Evolutionary conservation across 2,797 vertebrate genomes (phyloP).

Genomic region (Helicolenus hilgendorfi): DNA sequence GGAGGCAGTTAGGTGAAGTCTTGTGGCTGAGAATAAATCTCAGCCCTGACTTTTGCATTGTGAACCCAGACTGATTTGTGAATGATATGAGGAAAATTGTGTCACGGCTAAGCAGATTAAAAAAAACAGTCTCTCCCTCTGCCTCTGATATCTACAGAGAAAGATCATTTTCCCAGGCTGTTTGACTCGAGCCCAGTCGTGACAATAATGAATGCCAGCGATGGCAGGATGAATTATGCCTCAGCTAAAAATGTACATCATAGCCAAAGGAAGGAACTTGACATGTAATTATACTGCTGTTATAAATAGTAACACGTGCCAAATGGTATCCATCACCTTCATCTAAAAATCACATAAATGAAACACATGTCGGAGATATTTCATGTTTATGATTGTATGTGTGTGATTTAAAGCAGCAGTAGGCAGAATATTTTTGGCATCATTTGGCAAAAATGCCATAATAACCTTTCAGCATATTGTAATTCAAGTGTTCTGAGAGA

Average conservation of each 20-base stretch:
- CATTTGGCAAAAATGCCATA: no score
- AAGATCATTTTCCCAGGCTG: slow-evolving; percentile 71
- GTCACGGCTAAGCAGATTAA: slow-evolving; percentile 14
- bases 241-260: slow-evolving; percentile 79
- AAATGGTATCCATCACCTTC: slow-evolving; percentile 59
- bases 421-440: no score
- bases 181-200: slow-evolving; percentile 60
- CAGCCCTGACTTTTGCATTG: slow-evolving; percentile 29
- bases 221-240: slow-evolving; percentile 78
- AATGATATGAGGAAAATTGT: slow-evolving; percentile 30
- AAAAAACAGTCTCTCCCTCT: neutral
- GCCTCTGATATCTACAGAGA: slow-evolving; percentile 27
- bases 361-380: slow-evolving; percentile 35
- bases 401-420: neutral
- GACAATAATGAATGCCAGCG: slow-evolving; percentile 78
- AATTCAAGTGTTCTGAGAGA: no score
- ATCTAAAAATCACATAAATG: slow-evolving; percentile 57
- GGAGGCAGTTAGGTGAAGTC: slow-evolving; percentile 49
- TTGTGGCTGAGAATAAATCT: slow-evolving; percentile 45
- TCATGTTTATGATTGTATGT: slow-evolving; percentile 18
- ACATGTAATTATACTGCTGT: slow-evolving; percentile 77
- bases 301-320: slow-evolving; percentile 78
- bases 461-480: no score
- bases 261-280: slow-evolving; percentile 73
- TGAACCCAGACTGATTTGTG: slow-evolving; percentile 26